A percentile compares a stretch with the other conserved stretches of the same genome.
Conservation (phyloP, 2,797 vertebrate species). For the Sebastes baramenuke region DNA sequence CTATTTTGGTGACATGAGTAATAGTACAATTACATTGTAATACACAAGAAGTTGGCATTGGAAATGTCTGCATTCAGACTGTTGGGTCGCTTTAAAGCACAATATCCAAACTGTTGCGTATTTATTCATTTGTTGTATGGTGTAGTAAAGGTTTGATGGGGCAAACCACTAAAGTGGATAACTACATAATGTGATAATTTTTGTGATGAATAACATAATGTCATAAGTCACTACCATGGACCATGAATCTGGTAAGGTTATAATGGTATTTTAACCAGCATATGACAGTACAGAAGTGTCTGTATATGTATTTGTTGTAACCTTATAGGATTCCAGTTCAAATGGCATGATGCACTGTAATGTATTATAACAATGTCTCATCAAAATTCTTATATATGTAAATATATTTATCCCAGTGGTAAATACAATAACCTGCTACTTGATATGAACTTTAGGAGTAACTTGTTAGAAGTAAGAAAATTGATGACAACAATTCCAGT, state of each 20-base stretch:
- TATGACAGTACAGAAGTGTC: neutral
- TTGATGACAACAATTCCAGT: neutral
- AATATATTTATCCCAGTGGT: neutral
- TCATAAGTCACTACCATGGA: neutral
- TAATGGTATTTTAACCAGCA: neutral
- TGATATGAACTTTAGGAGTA: neutral
- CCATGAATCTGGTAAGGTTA: neutral
- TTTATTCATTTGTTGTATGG: neutral
- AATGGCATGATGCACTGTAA: neutral
- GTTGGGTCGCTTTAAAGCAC: neutral
- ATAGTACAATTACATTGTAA: neutral
- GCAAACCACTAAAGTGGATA: neutral
- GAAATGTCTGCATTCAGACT: neutral
- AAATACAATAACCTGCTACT: neutral
- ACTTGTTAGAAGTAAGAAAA: neutral
- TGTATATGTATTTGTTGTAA: neutral
- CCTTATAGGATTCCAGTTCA: too few species aligned
- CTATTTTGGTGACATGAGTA: neutral
- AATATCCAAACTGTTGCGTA: neutral
- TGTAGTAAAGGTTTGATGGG: neutral
- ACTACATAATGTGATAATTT: neutral
- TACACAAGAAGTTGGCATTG: neutral
- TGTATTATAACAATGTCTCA: neutral
- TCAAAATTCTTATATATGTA: neutral
- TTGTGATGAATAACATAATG: neutral